Conservation (phyloP, 2,113 vertebrate species). For the Symphodus melops region DNA sequence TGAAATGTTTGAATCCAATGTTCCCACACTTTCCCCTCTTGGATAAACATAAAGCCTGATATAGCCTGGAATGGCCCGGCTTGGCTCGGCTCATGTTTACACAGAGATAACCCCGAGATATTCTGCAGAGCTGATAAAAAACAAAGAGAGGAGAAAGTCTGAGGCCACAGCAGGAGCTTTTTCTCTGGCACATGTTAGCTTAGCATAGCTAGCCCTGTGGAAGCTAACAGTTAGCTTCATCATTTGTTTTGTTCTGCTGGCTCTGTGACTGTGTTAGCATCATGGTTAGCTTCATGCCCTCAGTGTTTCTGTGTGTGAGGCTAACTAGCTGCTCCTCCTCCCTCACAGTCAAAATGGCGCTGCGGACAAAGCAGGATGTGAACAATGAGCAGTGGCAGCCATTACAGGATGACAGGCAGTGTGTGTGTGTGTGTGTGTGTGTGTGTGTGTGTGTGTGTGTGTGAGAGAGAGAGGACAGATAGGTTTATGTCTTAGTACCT, state of each 20-base stretch:
- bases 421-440: conserved; percentile 12
- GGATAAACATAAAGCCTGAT: neutral
- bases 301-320: conserved; percentile 1
- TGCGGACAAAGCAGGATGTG: conserved; percentile 84
- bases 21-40: neutral
- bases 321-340: conserved; percentile 38
- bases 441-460: conserved; percentile 1
- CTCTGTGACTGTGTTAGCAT: conserved; percentile 2
- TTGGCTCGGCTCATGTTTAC: conserved; percentile 13
- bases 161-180: neutral
- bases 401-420: conserved; percentile 78
- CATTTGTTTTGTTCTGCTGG: neutral
- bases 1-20: neutral
- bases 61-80: neutral
- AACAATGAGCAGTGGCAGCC: conserved; percentile 87
- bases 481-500: neutral
- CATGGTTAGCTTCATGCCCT: conserved; percentile 34
- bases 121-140: conserved; percentile 25
- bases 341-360: conserved; percentile 89
- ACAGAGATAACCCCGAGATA: conserved; percentile 31
- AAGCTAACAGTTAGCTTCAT: conserved; percentile 15
- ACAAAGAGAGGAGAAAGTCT: neutral
- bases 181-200: conserved; percentile 8
- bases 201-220: conserved; percentile 8
- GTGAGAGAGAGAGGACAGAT: neutral